Evolutionary conservation across 1,140 invertebrate genomes (phyloP).

Genomic region (Triops cancriformis): DNA sequence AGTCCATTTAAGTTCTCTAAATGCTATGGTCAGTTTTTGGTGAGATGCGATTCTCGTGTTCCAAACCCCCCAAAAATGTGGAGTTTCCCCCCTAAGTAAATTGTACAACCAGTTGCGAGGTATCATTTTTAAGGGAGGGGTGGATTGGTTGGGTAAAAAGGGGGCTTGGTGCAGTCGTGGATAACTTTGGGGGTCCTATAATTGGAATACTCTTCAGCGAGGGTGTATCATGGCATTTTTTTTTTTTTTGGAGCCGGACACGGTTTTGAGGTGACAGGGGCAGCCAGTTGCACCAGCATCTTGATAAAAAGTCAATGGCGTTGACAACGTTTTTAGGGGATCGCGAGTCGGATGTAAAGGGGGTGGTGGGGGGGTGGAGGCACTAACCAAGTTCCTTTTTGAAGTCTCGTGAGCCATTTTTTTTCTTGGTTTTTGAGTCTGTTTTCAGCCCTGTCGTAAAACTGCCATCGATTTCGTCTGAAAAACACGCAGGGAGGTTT

Average conservation of each 20-base stretch:
- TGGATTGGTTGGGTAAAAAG: constrained; percentile 29
- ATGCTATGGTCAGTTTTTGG: background rate
- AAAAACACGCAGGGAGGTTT: constrained; percentile 13
- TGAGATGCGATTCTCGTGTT: constrained; percentile 23
- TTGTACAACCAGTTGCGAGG: constrained; percentile 26
- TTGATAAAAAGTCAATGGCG: constrained; percentile 17
- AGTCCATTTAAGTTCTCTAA: background rate
- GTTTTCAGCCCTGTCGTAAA: constrained; percentile 19
- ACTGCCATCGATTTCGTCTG: constrained; percentile 20
- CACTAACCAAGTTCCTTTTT: background rate
- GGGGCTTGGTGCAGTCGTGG: background rate
- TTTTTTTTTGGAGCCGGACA: no score
- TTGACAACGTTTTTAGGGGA: constrained; percentile 18
- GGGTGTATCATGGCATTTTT: background rate
- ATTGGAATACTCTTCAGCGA: constrained; percentile 22
- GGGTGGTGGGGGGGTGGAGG: constrained; percentile 25
- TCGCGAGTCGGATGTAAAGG: constrained; percentile 16
- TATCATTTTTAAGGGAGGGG: constrained; percentile 30
- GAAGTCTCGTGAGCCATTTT: constrained; percentile 15
- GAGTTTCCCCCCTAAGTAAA: constrained; percentile 25
- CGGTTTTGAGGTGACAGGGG: background rate
- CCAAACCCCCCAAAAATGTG: constrained; percentile 31
- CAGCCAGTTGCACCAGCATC: constrained; percentile 11
- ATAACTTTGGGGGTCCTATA: background rate
- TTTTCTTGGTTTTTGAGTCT: background rate